Evolutionary conservation across 2,113 vertebrate species (phyloP), one percentile per base, ranked within the genome.

Genomic region (Paramormyrops kingsleyae): DNA sequence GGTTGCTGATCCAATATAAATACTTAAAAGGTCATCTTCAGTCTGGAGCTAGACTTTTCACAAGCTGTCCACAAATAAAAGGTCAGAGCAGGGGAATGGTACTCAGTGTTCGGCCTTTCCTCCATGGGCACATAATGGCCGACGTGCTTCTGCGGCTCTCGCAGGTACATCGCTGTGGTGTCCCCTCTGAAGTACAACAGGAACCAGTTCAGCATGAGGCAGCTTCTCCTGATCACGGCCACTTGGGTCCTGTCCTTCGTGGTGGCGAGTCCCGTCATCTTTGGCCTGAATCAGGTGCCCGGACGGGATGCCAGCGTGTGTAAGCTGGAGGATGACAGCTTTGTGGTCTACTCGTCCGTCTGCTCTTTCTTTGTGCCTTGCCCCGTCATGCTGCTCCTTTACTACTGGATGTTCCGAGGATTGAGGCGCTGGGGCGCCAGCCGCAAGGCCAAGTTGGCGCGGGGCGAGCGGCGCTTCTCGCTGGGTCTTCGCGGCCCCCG

Each of bases 281-380:
- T 96, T 1, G 95, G 96, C 74, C 92, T 96, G 70, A 96, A 96
- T 92, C 94, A 92, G 59, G 95, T 95, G 17, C 93, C 94, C 0
- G 91, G 89, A 74, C 94, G 96, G 0, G 89, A 96, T 39, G 92
- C 93, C 0, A 92, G 88, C 0, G 91, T 95, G 19, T 96, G 96
- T 89, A 95, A 95, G 88, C 93, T 96, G 91, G 96, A 96, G 91
- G 91, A 95, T 1, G 94, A 95, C n/a, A 93, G 85, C 8, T 96
- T 96, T 7, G 95, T 96, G 88, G 94, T 96, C 53, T 96, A 96
- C 92, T 96, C 95, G 0, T 96, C 95, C 0, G 5, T 96, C 31
- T 96, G 96, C 93, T 96, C 96, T 66, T 96, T 96, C 93, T 96
- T 96, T 19, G 94, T 96, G 88, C 96, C 96, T 6, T 96, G 96